Base-by-base conservation (phyloP, 2,797 vertebrate genomes). In the Rhinophrynus dorsalis region DNA sequence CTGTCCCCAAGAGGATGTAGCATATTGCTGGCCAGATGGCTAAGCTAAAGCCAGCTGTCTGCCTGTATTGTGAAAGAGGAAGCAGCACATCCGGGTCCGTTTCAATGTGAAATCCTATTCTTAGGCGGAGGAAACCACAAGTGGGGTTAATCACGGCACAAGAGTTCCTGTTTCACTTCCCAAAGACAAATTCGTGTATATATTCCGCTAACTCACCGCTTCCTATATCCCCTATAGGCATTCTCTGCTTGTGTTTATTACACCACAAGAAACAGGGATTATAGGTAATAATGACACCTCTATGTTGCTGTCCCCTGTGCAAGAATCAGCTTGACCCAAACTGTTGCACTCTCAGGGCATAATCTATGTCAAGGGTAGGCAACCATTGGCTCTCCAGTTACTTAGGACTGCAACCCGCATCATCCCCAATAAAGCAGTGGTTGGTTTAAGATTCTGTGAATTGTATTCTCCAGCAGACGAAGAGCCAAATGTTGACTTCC, bases 31-130 rank as follows among this genome's bases (percentile, higher is more conserved):
- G 5, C 8, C 3, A 15, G 30, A 37, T 0, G 6, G 35, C 65
- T 0, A n/a, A 52, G 56, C 80, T 76, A 81, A 82, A 75, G 77
- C 78, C 81, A 81, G 81, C 84, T 85, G 84, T 88, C 85, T 88
- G 88, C 78, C 86, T 85, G 87, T 82, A 88, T 88, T 84, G 84
- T 87, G 85, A 88, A 86, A 67, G 83, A 82, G 86, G 87, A 90
- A 89, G 86, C 85, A 58, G 69, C 69, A 81, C 79, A 88, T 87
- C 86, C 80, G 87, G 90, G 87, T 90, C 81, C 86, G 89, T 88
- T 81, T 82, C 80, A 86, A 87, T 87, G 79, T 81, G 78, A 89
- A 87, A 86, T 90, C 88, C 88, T 84, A 79, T 85, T 81, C 88
- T 84, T 87, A 87, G 89, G 88, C 86, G 85, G 26, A 33, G 63